Evolutionary conservation across 2,797 vertebrate species (phyloP), one percentile per base, ranked within the genome.

Genomic region (Gallinago stenura): DNA sequence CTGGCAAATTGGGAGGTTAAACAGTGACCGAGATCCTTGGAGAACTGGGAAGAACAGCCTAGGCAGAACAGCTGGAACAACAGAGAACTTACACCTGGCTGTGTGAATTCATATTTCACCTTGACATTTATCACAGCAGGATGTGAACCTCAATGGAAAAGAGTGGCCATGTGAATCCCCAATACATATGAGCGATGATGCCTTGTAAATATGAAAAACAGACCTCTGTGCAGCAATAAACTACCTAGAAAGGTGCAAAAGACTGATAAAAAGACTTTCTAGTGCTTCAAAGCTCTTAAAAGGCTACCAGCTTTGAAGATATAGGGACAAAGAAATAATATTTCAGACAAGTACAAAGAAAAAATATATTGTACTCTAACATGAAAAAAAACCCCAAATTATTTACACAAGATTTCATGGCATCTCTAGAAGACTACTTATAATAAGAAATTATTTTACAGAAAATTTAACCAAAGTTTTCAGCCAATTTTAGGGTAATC

Each of bases 1-100:
- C 3, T 76, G 54, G 70, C 8, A 84, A 61, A 71, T 2, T 53
- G 25, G 35, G 33, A 88, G 26, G 12, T 83, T 88, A 79, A 41
- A 82, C 3, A 62, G 46, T 13, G 41, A 92, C 35, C 3, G 71
- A 78, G 30, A 62, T 33, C 57, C 25, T 69, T 90, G 54, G 45
- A 69, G 46, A 62, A 19, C 0, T 31, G 16, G 37, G 61, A 84
- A 79, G 58, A 90, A 48, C 19, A 83, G 31, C 28, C 22, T 48
- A 71, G 53, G 65, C 41, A 87, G 39, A 91, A 71, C 69, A 95
- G 58, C 54, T 91, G 80, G 35, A 94, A 72, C 16, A 93, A 68
- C 12, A 84, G 28, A 71, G 62, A 87, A 86, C 54, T 76, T 66
- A 57, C n/a, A 91, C 58, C 61, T 91, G 72, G 16, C 21, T 76